Base-by-base conservation (phyloP, 2,113 vertebrate genomes). In the Hemichromis elongatus region DNA sequence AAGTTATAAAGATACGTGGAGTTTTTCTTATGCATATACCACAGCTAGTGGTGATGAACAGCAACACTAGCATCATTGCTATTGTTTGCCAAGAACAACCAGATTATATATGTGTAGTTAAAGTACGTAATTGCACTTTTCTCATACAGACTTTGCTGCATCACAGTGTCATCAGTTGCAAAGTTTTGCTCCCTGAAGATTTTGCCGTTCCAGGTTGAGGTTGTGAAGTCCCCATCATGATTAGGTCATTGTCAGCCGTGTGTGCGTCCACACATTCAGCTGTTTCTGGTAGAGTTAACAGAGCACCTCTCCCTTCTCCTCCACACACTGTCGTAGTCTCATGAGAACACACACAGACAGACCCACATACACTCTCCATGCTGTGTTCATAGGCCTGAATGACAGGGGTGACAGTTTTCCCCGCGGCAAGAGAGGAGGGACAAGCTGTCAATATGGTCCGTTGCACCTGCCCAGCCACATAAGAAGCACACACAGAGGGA, bases 391-490 rank as follows among this genome's bases (percentile, higher is more conserved):
- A 79, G 89, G 84, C 90, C 89, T 93, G 93, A 92, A 92, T 92
- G 93, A 94, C 95, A 90, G 87, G 37, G 92, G 92, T 94, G 93
- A 94, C 93, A 93, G 90, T 93, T 94, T 92, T 83, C 90, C 95
- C 93, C 66, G 88, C 85, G 88, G 93, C 91, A 91, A 92, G 89
- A 92, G 93, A 92, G 86, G 80, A 90, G 92, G 95, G 93, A 95
- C 93, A 95, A 90, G 93, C 95, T 95, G 93, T 94, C 95, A 94
- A 86, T 93, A 94, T 92, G 93, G 92, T 88, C 93, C 24, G 42
- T 42, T 93, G 90, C 90, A 94, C 94, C 94, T 94, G 94, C 90
- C 89, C 90, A 83, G 79, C 52, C 88, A 40, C 83, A 89, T 75
- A 87, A 79, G 56, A 66, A 79, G 89, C 59, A 52, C 6, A 57